Conservation (phyloP, 2,888 invertebrate genomes). For the Malthinus flaveolus region DNA sequence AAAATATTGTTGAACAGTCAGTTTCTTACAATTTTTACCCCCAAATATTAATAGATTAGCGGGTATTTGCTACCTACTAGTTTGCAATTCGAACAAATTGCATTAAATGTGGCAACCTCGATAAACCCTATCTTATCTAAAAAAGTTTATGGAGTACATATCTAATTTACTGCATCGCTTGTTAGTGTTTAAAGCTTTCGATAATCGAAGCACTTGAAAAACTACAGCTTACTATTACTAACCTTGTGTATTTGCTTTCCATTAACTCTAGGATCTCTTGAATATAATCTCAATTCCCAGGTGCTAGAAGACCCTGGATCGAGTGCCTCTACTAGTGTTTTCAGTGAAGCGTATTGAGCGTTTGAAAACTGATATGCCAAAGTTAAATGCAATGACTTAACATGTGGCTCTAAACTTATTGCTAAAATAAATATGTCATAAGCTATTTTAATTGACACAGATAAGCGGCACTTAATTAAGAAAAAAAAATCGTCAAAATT, state of each 20-base stretch:
- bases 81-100: background rate
- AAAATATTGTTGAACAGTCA: no score
- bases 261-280: slow-evolving; percentile 76
- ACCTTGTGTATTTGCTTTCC: slow-evolving; percentile 66
- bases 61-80: no score
- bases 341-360: slow-evolving; percentile 70
- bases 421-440: slow-evolving; percentile 55
- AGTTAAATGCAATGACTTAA: slow-evolving; percentile 85
- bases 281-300: slow-evolving; percentile 89
- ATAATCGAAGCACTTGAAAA: no score
- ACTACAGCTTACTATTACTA: slow-evolving; percentile 20
- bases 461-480: background rate
- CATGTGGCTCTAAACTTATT: slow-evolving; percentile 76
- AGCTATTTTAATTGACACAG: background rate
- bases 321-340: slow-evolving; percentile 73
- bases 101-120: no score
- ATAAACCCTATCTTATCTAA: no score
- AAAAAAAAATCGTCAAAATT: background rate
- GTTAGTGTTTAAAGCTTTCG: no score
- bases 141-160: no score
- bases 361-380: slow-evolving; percentile 86
- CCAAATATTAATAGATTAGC: no score
- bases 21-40: no score
- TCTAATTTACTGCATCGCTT: no score
- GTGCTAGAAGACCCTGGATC: slow-evolving; percentile 66